A percentile compares a stretch with the other conserved stretches of the same genome.
Evolutionary conservation across 1,140 invertebrate species (phyloP).

Genomic region (Halesus radiatus): DNA sequence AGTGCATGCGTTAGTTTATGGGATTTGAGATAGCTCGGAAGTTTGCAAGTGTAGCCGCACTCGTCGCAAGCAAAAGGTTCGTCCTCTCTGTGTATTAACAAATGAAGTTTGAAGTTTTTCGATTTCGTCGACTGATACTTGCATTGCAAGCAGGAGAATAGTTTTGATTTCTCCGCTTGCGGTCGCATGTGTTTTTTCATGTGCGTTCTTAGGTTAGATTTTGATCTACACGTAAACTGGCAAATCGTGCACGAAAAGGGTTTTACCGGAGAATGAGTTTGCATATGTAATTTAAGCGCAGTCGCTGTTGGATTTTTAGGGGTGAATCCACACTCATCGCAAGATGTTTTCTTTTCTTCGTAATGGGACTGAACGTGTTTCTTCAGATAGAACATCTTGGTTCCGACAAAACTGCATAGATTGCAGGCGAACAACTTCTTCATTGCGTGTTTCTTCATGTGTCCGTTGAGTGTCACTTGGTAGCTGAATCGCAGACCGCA

Average conservation of each 20-base stretch:
- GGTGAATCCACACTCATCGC: conserved; percentile 59
- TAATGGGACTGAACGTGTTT: conserved; percentile 63
- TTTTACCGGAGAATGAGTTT: conserved; percentile 35
- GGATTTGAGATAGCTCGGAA: conserved; percentile 6
- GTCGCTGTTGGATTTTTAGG: conserved; percentile 47
- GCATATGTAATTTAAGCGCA: conserved; percentile 19
- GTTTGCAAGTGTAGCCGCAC: conserved; percentile 38
- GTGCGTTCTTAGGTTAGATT: conserved; percentile 19
- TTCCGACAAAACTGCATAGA: conserved; percentile 21
- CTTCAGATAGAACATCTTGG: conserved; percentile 35
- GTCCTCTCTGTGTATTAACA: conserved; percentile 37
- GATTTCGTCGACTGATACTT: conserved; percentile 30
- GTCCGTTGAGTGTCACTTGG: conserved; percentile 33
- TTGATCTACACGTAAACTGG: conserved; percentile 11
- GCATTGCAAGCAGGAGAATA: conserved; percentile 32
- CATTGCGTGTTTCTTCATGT: conserved; percentile 36
- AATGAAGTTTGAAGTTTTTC: conserved; percentile 27
- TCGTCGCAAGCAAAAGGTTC: conserved; percentile 36
- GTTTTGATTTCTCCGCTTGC: conserved; percentile 1
- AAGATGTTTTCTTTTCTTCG: conserved; percentile 51
- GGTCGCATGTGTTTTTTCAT: conserved; percentile 19
- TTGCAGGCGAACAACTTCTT: conserved; percentile 33
- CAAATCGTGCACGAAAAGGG: conserved; percentile 33
- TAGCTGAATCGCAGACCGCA: conserved; percentile 31
- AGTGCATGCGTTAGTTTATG: conserved; percentile 34